phyloP scores from a whole-genome alignment of 1,140 invertebrate genomes.

The Drosophila pallidifrons region DNA sequence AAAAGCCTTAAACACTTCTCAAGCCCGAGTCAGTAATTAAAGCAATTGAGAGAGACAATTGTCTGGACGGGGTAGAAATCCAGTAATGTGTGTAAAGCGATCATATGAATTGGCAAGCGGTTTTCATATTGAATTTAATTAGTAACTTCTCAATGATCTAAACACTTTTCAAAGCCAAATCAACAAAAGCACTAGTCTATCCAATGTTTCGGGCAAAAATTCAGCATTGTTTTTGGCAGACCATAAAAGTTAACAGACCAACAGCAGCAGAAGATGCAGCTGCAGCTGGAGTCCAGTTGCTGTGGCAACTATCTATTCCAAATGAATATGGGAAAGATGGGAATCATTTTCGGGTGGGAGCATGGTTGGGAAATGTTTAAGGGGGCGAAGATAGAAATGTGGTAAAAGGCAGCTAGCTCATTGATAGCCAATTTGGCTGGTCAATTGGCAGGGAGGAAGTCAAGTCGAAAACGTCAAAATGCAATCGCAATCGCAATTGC shows the following conservation, averaged over 20 bases:
- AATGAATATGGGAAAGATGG: slow-evolving; percentile 3
- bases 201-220: background rate
- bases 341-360: background rate
- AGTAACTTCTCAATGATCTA: background rate
- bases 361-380: slow-evolving; percentile 5
- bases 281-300: background rate
- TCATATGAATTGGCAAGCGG: no score
- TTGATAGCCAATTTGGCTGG: slow-evolving; percentile 71
- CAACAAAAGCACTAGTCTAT: background rate
- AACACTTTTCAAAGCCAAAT: background rate
- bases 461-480: slow-evolving; percentile 30
- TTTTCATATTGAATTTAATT: background rate
- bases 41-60: no score
- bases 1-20: slow-evolving; percentile 47
- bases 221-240: slow-evolving; percentile 25
- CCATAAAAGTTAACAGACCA: slow-evolving; percentile 43
- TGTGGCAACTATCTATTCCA: slow-evolving; percentile 2
- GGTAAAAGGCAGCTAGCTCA: slow-evolving; percentile 43
- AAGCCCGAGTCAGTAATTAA: slow-evolving; percentile 3
- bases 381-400: slow-evolving; percentile 31
- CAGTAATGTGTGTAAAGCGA: no score
- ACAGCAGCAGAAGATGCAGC: slow-evolving; percentile 11
- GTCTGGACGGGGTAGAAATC: no score
- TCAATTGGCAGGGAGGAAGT: slow-evolving; percentile 68
- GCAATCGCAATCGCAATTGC: slow-evolving; percentile 45